Base-by-base conservation (phyloP, 2,888 invertebrate species). In the Idaea aversata region DNA sequence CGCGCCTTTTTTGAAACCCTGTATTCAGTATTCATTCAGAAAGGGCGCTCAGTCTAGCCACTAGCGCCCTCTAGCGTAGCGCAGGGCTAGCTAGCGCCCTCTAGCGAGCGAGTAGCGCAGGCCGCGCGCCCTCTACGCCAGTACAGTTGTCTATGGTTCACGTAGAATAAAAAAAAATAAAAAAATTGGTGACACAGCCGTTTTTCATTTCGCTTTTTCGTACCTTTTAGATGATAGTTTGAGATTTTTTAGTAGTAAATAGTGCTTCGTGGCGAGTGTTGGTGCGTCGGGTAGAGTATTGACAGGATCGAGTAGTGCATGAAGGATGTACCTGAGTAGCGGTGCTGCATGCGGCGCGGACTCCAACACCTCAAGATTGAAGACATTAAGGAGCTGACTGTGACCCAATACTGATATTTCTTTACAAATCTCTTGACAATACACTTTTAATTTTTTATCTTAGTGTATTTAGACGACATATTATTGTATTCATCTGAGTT, bases 151-250 rank as follows among this genome's bases (percentile, higher is more conserved):
- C 80, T 89, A 88, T 88, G 89, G 86, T 88, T 91, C 91, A 87
- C 59, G 83, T 87, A 83, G 88, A 89, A 90, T 88, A 86, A 88
- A 90, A 88, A 91, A 74, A 78, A 73, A 35, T 70, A 73, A 81
- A 78, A 79, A 79, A 77, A 88, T 90, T 88, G 90, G 88, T 91
- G 87, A 91, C 84, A 91, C 88, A 88, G 90, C 87, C 82, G 91
- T 84, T 91, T 92, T 92, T 92, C 88, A 92, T 91, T 92, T 86
- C 87, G 91, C 91, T 92, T 92, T 75, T 80, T 79, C 76, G 77
- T 88, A 85, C 89, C 88, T 88, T 80, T 85, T 85, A 77, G 77
- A 82, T 84, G 79, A 78, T 79, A 77, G 47, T 47, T 47, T 13
- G 47, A 47, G 25, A 13, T 47, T 47, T 47, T 47, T 47, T 13